These are phyloP conservation scores for Halictus ligatus DNA, from an alignment of 2,888 invertebrate species.

Conservation along the genomic window DNA sequence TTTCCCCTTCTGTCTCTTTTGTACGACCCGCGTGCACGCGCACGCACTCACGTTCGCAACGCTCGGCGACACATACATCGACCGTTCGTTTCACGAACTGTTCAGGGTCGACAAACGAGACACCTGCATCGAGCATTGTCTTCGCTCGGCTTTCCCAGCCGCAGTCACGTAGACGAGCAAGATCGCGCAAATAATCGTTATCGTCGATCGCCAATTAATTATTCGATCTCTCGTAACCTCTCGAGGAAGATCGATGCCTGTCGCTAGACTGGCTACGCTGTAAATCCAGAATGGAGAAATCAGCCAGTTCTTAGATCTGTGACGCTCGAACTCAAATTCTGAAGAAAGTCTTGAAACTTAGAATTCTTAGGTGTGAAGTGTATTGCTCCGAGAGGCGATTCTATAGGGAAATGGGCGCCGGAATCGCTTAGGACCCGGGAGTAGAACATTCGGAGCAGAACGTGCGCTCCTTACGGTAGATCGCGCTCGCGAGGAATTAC, in stretches of 20 bases:
- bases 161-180: not conserved
- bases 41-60: conserved; percentile 8
- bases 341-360: too few species aligned
- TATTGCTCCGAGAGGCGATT: not conserved
- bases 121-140: conserved; percentile 35
- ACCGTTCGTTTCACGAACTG: conserved; percentile 46
- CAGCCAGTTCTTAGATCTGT: too few species aligned
- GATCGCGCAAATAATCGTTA: conserved; percentile 32
- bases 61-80: conserved; percentile 16
- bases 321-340: too few species aligned
- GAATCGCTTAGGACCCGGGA: not conserved
- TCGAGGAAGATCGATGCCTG: not conserved
- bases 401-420: not conserved
- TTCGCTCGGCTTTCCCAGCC: not conserved
- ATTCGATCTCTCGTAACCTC: not conserved
- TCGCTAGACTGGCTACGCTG: not conserved
- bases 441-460: not conserved
- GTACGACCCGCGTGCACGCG: conserved; percentile 16
- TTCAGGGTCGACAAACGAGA: conserved; percentile 35
- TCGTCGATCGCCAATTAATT: conserved; percentile 9
- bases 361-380: too few species aligned
- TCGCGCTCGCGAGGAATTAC: not conserved
- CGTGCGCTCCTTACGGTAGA: not conserved
- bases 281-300: too few species aligned
- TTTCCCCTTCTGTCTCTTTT: not conserved